Conservation (phyloP, 1,140 invertebrate species). For the Rhopalosiphum maidis region DNA sequence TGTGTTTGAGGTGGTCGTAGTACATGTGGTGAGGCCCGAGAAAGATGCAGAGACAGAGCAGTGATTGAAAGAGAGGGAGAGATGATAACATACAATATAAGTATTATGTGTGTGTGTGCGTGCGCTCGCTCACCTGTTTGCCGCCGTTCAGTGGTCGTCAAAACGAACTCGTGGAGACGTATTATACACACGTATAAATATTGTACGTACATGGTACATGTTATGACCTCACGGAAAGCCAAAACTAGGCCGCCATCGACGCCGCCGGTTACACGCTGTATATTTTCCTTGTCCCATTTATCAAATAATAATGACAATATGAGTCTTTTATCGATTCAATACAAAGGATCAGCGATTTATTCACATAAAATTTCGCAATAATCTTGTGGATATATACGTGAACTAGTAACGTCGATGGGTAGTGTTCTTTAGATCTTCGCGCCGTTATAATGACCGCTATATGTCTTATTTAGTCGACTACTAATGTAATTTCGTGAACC, state of each 20-base stretch:
- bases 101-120: not conserved
- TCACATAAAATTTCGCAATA: not conserved
- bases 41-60: not conserved
- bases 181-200: slow-evolving; percentile 4
- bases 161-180: slow-evolving; percentile 12
- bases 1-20: not conserved
- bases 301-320: not conserved
- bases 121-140: not conserved
- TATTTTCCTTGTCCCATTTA: slow-evolving; percentile 15
- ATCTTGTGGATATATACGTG: not conserved
- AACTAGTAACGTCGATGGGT: not conserved
- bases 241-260: slow-evolving; percentile 14
- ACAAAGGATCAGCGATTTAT: slow-evolving; percentile 9
- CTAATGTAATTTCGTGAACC: not conserved
- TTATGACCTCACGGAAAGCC: slow-evolving; percentile 34
- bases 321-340: not conserved
- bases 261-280: not conserved
- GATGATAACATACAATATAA: not conserved
- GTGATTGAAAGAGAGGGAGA: not conserved
- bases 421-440: not conserved
- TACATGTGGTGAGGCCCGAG: not conserved
- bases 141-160: slow-evolving; percentile 42
- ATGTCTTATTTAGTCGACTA: not conserved
- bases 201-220: slow-evolving; percentile 38
- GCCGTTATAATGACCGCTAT: not conserved